Conservation (phyloP, 2,888 invertebrate species). For the Tinea semifulvella region DNA sequence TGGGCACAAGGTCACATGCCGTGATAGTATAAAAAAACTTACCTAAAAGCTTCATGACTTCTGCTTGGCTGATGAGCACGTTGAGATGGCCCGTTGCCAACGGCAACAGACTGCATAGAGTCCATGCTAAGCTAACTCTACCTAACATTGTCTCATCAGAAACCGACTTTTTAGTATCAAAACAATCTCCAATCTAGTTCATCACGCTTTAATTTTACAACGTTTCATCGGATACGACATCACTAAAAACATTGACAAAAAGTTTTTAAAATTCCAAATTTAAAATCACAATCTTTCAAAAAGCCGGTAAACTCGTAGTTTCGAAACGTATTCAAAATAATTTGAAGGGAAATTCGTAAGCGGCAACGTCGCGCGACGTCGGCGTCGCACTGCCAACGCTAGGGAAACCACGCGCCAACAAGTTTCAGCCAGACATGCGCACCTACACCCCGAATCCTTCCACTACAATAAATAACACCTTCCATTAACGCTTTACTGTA, state of each 20-base stretch:
- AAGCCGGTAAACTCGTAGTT: not conserved
- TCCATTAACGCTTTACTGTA: not conserved
- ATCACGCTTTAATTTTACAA: not conserved
- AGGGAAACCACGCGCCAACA: conserved; percentile 46
- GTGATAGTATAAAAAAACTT: no score
- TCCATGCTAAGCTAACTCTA: conserved; percentile 48
- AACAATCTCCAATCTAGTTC: not conserved
- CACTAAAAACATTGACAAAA: not conserved
- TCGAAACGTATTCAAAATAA: not conserved
- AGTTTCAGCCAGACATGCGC: conserved; percentile 61
- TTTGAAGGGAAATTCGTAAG: not conserved
- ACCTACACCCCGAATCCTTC: conserved; percentile 22
- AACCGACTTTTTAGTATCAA: conserved; percentile 16
- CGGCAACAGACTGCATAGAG: conserved; percentile 54
- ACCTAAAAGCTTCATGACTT: conserved; percentile 84
- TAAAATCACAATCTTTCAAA: not conserved
- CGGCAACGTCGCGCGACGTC: conserved; percentile 21
- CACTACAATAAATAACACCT: not conserved
- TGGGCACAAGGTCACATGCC: no score
- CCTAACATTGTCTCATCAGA: conserved; percentile 32
- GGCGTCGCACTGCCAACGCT: conserved; percentile 51
- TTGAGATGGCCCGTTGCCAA: conserved; percentile 76
- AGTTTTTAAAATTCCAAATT: not conserved
- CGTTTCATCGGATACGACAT: not conserved
- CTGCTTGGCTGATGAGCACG: conserved; percentile 81